phyloP scores from a whole-genome alignment of 2,888 invertebrate species.

The Volucella inanis region DNA sequence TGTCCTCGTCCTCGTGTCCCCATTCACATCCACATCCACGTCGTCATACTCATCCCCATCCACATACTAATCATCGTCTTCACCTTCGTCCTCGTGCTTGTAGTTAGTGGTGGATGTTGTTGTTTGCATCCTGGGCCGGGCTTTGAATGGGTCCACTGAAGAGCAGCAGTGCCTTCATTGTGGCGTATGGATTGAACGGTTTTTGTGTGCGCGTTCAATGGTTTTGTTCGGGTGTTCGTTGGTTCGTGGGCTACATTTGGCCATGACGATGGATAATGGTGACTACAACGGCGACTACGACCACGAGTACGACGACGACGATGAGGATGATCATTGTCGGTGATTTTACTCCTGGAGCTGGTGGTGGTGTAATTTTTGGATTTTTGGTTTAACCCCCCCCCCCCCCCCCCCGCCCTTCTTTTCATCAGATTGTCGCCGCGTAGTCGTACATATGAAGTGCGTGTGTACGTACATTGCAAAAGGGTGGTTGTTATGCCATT shows the following conservation, averaged over 20 bases:
- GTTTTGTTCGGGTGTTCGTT: conserved; percentile 39
- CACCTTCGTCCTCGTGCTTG: conserved; percentile 32
- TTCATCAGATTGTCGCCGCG: neutral
- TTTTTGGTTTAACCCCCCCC: conserved; percentile 1
- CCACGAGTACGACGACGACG: conserved; percentile 20
- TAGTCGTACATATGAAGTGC: conserved; percentile 23
- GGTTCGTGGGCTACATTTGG: conserved; percentile 68
- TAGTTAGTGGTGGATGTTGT: conserved; percentile 6
- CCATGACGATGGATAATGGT: conserved; percentile 68
- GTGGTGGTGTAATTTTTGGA: conserved; percentile 50
- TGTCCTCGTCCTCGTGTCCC: too few relatives aligned
- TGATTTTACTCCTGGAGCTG: conserved; percentile 19
- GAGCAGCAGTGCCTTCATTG: conserved; percentile 45
- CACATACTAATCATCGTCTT: neutral
- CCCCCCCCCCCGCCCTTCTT: neutral
- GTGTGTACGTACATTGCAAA: conserved; percentile 47
- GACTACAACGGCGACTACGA: conserved; percentile 57
- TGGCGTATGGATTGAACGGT: conserved; percentile 65
- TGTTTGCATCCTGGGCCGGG: conserved; percentile 61
- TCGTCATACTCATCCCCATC: neutral
- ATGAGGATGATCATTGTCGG: conserved; percentile 42
- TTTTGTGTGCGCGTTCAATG: conserved; percentile 60
- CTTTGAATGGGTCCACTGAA: conserved; percentile 37
- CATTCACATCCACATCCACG: neutral
- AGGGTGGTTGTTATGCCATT: conserved; percentile 65